Percentiles rank a stretch among this genome's conserved stretches.
Conservation (phyloP, 2,888 invertebrate genomes). For the Drosophila ustulata region DNA sequence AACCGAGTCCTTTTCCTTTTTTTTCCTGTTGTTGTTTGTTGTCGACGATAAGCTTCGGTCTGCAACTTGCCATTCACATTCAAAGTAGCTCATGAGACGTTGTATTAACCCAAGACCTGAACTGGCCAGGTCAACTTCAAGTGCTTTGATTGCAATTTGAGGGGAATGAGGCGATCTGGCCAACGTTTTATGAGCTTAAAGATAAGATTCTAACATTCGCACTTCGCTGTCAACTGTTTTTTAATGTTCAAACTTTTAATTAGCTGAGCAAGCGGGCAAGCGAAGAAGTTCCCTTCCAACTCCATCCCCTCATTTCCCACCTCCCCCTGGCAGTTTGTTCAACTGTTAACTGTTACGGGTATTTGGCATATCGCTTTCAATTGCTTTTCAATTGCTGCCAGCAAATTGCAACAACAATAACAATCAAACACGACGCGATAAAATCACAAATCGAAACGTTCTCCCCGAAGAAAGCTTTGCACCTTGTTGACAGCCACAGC, state of each 20-base stretch:
- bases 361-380: slow-evolving; percentile 53
- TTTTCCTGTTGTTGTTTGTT: background rate
- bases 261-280: slow-evolving; percentile 36
- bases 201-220: slow-evolving; percentile 53
- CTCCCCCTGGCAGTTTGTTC: background rate
- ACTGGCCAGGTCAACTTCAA: slow-evolving; percentile 35
- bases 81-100: slow-evolving; percentile 52
- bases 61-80: slow-evolving; percentile 44
- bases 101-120: slow-evolving; percentile 46
- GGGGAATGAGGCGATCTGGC: background rate
- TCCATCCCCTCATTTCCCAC: background rate
- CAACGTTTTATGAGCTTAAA: slow-evolving; percentile 58
- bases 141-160: slow-evolving; percentile 32
- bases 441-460: slow-evolving; percentile 59
- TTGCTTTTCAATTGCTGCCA: slow-evolving; percentile 61
- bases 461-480: background rate
- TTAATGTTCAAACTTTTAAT: slow-evolving; percentile 59
- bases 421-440: slow-evolving; percentile 58
- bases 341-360: slow-evolving; percentile 23
- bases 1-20: slow-evolving; percentile 31
- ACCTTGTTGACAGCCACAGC: slow-evolving; percentile 48
- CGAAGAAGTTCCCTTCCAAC: background rate
- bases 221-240: slow-evolving; percentile 29
- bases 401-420: slow-evolving; percentile 58
- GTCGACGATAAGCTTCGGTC: slow-evolving; percentile 48